Evolutionary conservation across 2,888 invertebrate species (phyloP), one percentile per base, ranked within the genome.

Genomic region (Rhorus exstirpatorius): DNA sequence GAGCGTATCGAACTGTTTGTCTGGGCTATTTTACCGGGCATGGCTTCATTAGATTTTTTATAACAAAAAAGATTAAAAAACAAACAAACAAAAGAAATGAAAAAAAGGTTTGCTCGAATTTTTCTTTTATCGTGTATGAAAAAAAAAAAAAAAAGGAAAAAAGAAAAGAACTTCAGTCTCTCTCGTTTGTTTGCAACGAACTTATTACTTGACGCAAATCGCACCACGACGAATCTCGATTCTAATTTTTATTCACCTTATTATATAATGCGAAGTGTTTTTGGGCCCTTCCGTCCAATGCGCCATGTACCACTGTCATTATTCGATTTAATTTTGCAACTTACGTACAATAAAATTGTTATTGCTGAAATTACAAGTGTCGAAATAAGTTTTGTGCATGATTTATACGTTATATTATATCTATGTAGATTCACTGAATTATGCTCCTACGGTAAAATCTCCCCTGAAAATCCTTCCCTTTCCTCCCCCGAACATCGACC

Each of bases 261-360:
- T n/a, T n/a, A 89, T 83, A 83, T 83, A 83, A 83, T 91, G 91
- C 91, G 91, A 89, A 91, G 91, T 91, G 91, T 92, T 92, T 44
- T 91, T 92, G 91, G 91, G 91, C 91, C 87, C 89, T 90, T 92
- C 91, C 91, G 91, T 92, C 91, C 91, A 91, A 90, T 89, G 86
- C 91, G 90, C 91, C 90, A 91, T 91, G 89, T 91, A 91, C 89
- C 90, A 90, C 89, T 91, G 89, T 91, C 91, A 91, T 88, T 86
- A 89, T 88, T 89, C 86, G n/a, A 86, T 88, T 87, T 88, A 86
- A 88, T 86, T 89, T 88, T 90, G 88, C 89, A 90, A 90, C 89
- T 88, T 90, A 90, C 89, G 87, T 90, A 90, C 89, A 90, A 89
- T 91, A 90, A 91, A 90, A 90, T 90, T 90, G 90, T 90, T 90